Percentiles rank a stretch among this genome's conserved stretches.
These are phyloP conservation scores for Plebejus melissa DNA, from an alignment of 2,888 invertebrate species.

Conservation along the genomic window DNA sequence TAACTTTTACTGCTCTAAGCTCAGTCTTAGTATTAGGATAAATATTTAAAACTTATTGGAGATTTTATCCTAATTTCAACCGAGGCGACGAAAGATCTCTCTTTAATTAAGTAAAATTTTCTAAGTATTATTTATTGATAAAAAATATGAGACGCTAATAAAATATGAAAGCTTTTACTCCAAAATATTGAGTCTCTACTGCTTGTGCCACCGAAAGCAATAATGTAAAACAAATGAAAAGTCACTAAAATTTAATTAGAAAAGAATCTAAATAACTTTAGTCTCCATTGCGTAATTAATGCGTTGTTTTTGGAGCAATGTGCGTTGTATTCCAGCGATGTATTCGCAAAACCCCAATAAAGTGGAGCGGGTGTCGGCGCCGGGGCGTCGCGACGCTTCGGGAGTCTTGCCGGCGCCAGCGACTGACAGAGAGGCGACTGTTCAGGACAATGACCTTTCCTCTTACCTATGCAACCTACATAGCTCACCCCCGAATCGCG, in stretches of 20 bases:
- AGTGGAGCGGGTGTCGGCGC: conserved; percentile 47
- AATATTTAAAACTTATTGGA: not conserved
- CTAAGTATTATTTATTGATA: not conserved
- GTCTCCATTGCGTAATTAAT: conserved; percentile 11
- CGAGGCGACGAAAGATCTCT: not conserved
- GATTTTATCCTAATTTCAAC: not conserved
- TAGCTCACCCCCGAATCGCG: conserved; percentile 9
- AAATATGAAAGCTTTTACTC: not conserved
- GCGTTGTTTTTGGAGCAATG: conserved; percentile 36
- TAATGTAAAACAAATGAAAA: not conserved
- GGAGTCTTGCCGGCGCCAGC: conserved; percentile 59
- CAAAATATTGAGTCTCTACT: not conserved
- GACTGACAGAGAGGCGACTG: conserved; percentile 48
- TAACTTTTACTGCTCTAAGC: not conserved
- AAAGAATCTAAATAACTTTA: not conserved
- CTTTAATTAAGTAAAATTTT: not conserved
- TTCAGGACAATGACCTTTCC: conserved; percentile 25
- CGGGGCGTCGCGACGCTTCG: conserved; percentile 51
- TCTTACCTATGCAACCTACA: conserved; percentile 27
- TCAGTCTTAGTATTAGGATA: not conserved
- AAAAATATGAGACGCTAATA: not conserved
- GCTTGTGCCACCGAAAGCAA: not conserved
- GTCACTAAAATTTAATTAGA: not conserved
- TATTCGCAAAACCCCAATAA: conserved; percentile 38
- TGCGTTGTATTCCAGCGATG: conserved; percentile 44